These are phyloP conservation scores for Catostylus mosaicus DNA, from an alignment of 30 jellyfish, hydroid and myxozoan genomes.

Conservation along the genomic window DNA sequence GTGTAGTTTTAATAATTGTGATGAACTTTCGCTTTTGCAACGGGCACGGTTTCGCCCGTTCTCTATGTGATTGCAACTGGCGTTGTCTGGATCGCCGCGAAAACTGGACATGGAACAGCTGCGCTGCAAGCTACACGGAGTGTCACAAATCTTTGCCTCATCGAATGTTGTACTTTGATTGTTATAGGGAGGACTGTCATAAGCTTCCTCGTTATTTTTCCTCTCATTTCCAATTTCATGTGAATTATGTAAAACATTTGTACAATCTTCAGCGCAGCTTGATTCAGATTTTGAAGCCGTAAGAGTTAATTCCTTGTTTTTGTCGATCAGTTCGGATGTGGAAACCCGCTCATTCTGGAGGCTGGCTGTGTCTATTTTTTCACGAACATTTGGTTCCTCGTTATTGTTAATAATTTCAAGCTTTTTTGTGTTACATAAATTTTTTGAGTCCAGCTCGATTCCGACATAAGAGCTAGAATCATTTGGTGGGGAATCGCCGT, in stretches of 20 bases:
- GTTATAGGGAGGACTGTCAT: not conserved
- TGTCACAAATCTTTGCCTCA: not conserved
- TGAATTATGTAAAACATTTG: not conserved
- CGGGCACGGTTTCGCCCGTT: not conserved
- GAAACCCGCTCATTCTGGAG: not conserved
- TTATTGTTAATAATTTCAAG: not conserved
- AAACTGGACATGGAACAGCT: not conserved
- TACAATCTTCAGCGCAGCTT: not conserved
- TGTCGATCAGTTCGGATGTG: not conserved
- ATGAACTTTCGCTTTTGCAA: not conserved
- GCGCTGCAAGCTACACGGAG: not conserved
- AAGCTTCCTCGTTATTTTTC: not conserved
- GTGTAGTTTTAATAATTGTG: conserved; percentile 24
- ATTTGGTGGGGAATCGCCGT: not conserved
- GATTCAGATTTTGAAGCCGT: not conserved
- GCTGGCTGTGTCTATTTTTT: not conserved
- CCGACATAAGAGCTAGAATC: not conserved
- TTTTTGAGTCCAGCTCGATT: not conserved
- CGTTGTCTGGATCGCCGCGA: not conserved
- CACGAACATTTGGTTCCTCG: not conserved
- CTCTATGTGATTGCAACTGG: not conserved
- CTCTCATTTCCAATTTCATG: not conserved
- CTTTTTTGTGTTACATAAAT: not conserved
- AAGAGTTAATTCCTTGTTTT: too few species aligned
- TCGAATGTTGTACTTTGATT: not conserved